Conservation (phyloP, 2,113 vertebrate species). For the Bucco capensis region DNA sequence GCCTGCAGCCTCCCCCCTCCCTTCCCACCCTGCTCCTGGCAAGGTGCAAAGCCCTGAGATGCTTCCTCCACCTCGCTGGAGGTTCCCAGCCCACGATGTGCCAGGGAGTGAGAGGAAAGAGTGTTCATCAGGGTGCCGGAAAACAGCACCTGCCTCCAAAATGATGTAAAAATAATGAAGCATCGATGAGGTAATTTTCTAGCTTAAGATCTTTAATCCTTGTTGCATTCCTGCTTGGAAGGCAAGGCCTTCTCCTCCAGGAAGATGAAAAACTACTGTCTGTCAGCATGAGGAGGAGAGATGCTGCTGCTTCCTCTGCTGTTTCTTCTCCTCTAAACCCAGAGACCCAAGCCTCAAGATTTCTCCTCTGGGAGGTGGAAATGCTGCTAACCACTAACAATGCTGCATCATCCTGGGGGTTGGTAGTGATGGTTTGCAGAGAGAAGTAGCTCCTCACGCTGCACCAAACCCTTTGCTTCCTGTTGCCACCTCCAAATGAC, state of each 20-base stretch:
- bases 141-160: background rate
- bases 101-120: background rate
- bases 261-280: background rate
- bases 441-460: accelerated
- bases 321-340: background rate
- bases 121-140: background rate
- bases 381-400: accelerated
- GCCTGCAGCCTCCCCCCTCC: background rate
- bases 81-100: background rate
- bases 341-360: background rate
- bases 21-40: background rate
- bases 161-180: slow-evolving; percentile 36
- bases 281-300: background rate
- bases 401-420: background rate
- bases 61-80: background rate
- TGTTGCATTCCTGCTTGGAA: background rate
- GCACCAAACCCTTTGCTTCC: background rate
- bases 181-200: slow-evolving; percentile 22
- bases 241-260: background rate
- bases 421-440: background rate
- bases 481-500: background rate
- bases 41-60: background rate
- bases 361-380: background rate
- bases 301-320: background rate
- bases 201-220: slow-evolving; percentile 27